Base-by-base conservation (phyloP, 1,140 invertebrate genomes). In the Drosophila obscura region DNA sequence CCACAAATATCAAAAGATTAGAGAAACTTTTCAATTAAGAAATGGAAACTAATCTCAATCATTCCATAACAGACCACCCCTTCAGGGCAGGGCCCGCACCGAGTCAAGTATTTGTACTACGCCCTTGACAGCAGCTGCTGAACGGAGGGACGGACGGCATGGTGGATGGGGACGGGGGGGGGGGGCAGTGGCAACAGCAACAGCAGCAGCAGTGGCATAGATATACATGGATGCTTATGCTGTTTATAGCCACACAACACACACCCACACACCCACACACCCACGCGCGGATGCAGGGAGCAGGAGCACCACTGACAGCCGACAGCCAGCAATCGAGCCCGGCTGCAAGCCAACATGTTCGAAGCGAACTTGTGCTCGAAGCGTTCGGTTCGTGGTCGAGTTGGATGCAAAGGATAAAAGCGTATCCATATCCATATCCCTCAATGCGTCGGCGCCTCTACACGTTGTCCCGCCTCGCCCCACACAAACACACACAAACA, bases 401-500 rank as follows among this genome's bases (percentile, higher is more conserved):
- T 73, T 83, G 44, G 72, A 76, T 68, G 58, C 76, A 71, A 79
- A 73, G 80, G 80, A 78, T 83, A 83, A 73, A 58, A 22, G 44
- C 24, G 16, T 61, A 78, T 69, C 58, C 64, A 63, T 46, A 63
- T 62, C 72, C 63, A 59, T 72, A 61, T 68, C 52, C 50, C 24
- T 64, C 56, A 81, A 50, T 82, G 80, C 80, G 80, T 82, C 80
- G 80, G 80, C 80, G 80, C 80, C 60, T 77, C 60, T 53, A 50
- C 55, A 48, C 68, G 26, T 28, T 48, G 19, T 11, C 24, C 22
- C 11, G n/a, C 49, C 45, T 39, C 65, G 39, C 57, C 71, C 50
- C 52, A 7, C 51, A 55, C 67, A 55, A 46, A 19, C 43, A 31
- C 46, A 64, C 51, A 53, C 41, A 52, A 13, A 68, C 48, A 62